Evolutionary conservation across 2,797 vertebrate species (phyloP).

Genomic region (Oryzias dopingdopingensis): DNA sequence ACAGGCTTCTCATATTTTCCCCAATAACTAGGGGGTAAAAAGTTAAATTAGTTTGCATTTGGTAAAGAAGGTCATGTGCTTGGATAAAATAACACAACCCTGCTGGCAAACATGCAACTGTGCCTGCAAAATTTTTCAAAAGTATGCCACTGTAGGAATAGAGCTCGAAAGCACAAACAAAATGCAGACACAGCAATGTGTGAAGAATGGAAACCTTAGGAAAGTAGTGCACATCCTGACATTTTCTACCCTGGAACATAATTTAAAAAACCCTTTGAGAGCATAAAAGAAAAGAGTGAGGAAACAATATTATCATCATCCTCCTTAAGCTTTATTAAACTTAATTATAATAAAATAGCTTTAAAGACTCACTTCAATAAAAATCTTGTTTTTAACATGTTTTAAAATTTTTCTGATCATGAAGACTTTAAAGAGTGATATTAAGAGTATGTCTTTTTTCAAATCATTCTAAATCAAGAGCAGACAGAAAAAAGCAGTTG

Average conservation of each 20-base stretch:
- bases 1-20: too few relatives aligned
- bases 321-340: conserved; percentile 6
- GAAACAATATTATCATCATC: conserved; percentile 10
- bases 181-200: conserved; percentile 4
- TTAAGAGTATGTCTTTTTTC: too few relatives aligned
- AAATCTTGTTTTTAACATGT: neutral
- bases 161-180: conserved; percentile 7
- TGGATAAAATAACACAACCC: conserved; percentile 28
- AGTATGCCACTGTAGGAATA: conserved; percentile 2
- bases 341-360: conserved; percentile 11
- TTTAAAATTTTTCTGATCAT: neutral
- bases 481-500: too few relatives aligned
- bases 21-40: too few relatives aligned
- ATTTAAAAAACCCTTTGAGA: neutral
- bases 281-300: conserved; percentile 8
- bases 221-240: conserved; percentile 7
- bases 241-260: neutral
- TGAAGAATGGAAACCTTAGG: conserved; percentile 19
- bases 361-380: neutral
- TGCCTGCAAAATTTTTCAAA: conserved; percentile 20
- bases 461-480: too few relatives aligned
- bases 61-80: conserved; percentile 6
- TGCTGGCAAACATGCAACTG: conserved; percentile 44
- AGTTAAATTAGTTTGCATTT: too few relatives aligned
- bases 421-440: too few relatives aligned